Evolutionary conservation across 2,888 invertebrate species (phyloP), one percentile per base, ranked within the genome.

Genomic region (Blastobasis adustella): DNA sequence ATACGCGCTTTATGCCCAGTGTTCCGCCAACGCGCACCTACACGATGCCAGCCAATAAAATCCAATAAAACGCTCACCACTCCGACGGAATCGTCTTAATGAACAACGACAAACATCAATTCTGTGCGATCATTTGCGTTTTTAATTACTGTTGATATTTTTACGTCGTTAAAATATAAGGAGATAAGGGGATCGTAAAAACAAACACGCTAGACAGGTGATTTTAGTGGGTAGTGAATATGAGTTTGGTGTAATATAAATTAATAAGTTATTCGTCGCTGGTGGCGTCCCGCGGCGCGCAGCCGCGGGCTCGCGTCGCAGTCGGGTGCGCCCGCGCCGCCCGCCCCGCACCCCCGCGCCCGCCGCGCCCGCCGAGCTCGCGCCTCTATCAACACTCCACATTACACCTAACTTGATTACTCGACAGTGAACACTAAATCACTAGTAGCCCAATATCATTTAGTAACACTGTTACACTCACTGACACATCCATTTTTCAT

Each of bases 81-180:
- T 58, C 63, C 66, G 59, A 59, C 58, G 58, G 53, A 58, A 66
- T 66, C 67, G 65, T 73, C 79, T 72, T 79, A 78, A 82, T 75
- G 78, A 74, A 76, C 75, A 71, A 69, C 75, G 70, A 69, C 76
- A 72, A 73, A 73, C 77, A 80, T 80, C 73, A 76, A 78, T 80
- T 76, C 69, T 63, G 63, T 58, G 59, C 63, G 66, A 77, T 69
- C 73, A 75, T 82, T 82, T 79, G 79, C 78, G 69, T 81, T 81
- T 82, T 82, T 83, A 85, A 86, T 86, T 80, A 80, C 73, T 77
- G 77, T 79, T 81, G 75, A 82, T 83, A 80, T 84, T 86, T 85
- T 84, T 81, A 82, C 82, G 72, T 85, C 82, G 79, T 87, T 83
- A 84, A 81, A 72, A 68, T 76, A 77, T 79, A 75, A 71, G 66